Conservation (phyloP, 2,888 invertebrate genomes). For the Drosophila koepferae region DNA sequence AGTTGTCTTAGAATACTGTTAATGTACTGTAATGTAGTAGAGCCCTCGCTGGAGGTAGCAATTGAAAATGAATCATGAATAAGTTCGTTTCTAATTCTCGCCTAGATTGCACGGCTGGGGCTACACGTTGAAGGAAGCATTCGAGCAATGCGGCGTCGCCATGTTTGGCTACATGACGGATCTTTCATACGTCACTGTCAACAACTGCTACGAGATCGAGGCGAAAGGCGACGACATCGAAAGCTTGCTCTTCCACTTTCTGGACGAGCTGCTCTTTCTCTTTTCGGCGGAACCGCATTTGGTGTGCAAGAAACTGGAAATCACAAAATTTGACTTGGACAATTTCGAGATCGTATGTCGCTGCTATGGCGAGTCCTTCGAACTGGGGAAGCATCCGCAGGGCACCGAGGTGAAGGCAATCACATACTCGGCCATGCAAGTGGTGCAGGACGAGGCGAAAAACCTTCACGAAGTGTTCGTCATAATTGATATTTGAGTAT, state of each 20-base stretch:
- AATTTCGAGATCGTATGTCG: constrained; percentile 92
- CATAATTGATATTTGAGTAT: constrained; percentile 95
- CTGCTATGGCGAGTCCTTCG: constrained; percentile 97
- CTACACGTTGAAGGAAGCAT: constrained; percentile 92
- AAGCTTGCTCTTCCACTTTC: constrained; percentile 94
- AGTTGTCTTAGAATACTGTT: too few relatives aligned
- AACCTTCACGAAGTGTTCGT: constrained; percentile 95
- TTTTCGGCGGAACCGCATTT: constrained; percentile 97
- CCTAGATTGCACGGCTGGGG: constrained; percentile 96
- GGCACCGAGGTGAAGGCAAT: constrained; percentile 99
- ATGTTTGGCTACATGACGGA: constrained; percentile 99
- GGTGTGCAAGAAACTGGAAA: constrained; percentile 94
- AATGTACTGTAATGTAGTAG: too few relatives aligned
- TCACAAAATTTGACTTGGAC: constrained; percentile 93
- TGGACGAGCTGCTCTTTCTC: constrained; percentile 96
- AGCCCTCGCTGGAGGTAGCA: constrained; percentile 24
- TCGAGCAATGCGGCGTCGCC: constrained; percentile 97
- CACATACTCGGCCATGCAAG: constrained; percentile 99
- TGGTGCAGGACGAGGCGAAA: constrained; percentile 90
- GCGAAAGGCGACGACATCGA: constrained; percentile 95
- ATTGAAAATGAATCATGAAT: not conserved
- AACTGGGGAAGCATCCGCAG: constrained; percentile 96
- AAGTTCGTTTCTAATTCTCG: not conserved
- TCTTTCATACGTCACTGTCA: constrained; percentile 92
- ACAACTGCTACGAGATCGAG: constrained; percentile 92